Percentiles rank a stretch among this genome's conserved stretches.
Conservation (phyloP, 2,113 vertebrate species). For the Chaetorhynchus papuensis region DNA sequence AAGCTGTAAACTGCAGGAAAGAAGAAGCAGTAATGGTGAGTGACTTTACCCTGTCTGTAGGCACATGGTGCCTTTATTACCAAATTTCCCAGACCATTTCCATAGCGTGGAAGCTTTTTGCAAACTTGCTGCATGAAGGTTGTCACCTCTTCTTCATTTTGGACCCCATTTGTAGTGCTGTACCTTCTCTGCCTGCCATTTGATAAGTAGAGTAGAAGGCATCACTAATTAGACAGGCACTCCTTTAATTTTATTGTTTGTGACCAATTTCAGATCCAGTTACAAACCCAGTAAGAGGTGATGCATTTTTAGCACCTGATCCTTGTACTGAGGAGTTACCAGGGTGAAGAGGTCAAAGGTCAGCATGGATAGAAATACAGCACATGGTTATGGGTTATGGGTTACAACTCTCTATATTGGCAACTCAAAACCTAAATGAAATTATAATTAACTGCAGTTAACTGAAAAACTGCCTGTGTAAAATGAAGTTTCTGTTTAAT, state of each 20-base stretch:
- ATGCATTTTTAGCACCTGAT: background rate
- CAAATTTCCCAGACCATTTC: background rate
- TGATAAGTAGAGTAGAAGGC: background rate
- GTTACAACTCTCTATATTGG: background rate
- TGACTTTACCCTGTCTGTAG: background rate
- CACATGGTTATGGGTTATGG: background rate
- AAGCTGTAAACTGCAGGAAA: background rate
- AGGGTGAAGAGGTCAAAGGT: background rate
- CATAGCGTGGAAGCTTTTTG: background rate
- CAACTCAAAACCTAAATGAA: background rate
- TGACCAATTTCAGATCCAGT: background rate
- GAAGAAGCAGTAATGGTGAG: background rate
- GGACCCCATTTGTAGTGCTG: background rate
- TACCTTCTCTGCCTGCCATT: background rate
- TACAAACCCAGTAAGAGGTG: background rate
- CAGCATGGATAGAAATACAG: background rate
- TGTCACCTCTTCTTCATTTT: background rate
- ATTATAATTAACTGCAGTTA: background rate
- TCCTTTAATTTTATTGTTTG: background rate
- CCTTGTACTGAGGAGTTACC: background rate
- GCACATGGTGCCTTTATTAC: background rate
- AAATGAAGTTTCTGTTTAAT: background rate
- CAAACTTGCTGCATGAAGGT: background rate
- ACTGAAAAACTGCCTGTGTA: background rate
- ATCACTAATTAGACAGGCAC: background rate